Conservation (phyloP, 2,888 invertebrate species). For the Gryllus longicercus region DNA sequence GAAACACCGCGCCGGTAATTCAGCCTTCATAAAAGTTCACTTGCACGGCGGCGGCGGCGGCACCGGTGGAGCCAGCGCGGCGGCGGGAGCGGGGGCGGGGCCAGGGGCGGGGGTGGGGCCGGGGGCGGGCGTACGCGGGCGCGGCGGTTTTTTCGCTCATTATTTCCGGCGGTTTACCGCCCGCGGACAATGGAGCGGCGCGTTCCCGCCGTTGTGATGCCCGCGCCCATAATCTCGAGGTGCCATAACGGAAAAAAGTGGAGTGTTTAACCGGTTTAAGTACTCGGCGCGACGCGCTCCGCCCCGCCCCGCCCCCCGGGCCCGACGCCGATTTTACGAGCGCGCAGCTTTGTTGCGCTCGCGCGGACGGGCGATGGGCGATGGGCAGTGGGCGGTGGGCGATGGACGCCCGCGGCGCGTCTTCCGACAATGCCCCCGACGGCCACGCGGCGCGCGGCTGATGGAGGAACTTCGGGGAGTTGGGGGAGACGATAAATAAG, state of each 20-base stretch:
- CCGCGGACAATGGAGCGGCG: background rate
- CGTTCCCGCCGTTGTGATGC: constrained; percentile 9
- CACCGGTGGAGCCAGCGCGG: background rate
- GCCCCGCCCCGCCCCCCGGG: background rate
- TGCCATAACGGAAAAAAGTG: constrained; percentile 17
- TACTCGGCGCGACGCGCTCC: constrained; percentile 8
- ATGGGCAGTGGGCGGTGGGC: too few relatives aligned
- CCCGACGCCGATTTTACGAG: background rate
- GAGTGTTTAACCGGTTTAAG: constrained; percentile 17
- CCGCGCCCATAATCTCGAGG: constrained; percentile 17
- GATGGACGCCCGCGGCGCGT: too few relatives aligned
- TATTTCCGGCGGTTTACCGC: constrained; percentile 17
- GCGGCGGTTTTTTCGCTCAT: constrained; percentile 3
- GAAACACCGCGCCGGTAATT: background rate
- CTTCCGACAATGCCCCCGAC: too few relatives aligned
- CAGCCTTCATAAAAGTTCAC: background rate
- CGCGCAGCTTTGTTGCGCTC: background rate
- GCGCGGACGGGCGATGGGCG: too few relatives aligned
- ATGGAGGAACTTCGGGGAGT: too few relatives aligned
- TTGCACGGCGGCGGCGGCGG: background rate
- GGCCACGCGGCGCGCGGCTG: too few relatives aligned
- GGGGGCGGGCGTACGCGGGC: background rate
- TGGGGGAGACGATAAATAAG: too few relatives aligned
- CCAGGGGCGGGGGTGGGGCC: background rate
- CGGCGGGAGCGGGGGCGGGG: background rate